phyloP scores from a whole-genome alignment of 2,113 vertebrate genomes.

The Oreochromis niloticus region DNA sequence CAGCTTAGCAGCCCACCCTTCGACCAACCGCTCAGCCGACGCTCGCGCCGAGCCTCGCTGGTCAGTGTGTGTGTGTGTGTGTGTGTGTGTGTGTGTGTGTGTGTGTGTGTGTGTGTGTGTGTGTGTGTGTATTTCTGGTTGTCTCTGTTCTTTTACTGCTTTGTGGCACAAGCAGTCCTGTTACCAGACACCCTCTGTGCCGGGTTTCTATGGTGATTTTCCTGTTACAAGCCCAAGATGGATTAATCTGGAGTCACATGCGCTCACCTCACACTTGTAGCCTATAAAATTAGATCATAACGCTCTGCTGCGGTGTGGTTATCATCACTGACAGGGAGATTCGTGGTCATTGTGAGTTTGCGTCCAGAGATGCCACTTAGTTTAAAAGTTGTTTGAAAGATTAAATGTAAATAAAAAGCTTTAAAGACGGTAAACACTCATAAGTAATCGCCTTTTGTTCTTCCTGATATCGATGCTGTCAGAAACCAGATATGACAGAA shows the following conservation, averaged over 20 bases:
- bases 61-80: slow-evolving; percentile 51
- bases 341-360: neutral
- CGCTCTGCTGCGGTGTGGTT: neutral
- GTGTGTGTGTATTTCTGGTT: neutral
- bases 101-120: neutral
- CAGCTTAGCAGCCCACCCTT: slow-evolving; percentile 94
- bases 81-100: neutral
- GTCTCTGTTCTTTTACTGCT: neutral
- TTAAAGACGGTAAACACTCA: accelerated
- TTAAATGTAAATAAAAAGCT: neutral
- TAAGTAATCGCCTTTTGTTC: neutral
- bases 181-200: neutral
- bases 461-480: neutral
- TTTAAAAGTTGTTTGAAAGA: neutral
- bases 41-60: slow-evolving; percentile 92
- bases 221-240: neutral
- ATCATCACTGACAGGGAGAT: neutral
- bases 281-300: slow-evolving; percentile 6
- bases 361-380: neutral
- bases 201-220: slow-evolving; percentile 50
- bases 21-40: slow-evolving; percentile 93
- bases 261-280: neutral
- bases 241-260: slow-evolving; percentile 18
- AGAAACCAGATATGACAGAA: neutral
- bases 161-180: neutral